Evolutionary conservation across 2,113 vertebrate species (phyloP).

Genomic region (Mustela nigripes): DNA sequence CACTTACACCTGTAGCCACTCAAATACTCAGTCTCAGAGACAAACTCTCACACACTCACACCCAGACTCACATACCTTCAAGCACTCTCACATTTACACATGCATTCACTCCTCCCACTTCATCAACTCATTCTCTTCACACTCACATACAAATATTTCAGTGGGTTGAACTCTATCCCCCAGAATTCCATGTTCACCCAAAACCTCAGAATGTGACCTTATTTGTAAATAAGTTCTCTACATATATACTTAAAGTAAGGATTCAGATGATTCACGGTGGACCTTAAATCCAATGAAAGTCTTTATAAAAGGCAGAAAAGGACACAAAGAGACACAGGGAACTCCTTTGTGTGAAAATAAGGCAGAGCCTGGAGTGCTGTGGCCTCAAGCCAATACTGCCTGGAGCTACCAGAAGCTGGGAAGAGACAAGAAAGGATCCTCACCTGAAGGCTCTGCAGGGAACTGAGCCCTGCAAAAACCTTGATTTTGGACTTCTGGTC

Average conservation of each 20-base stretch:
- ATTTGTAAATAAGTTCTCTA: background rate
- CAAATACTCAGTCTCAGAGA: background rate
- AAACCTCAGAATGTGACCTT: background rate
- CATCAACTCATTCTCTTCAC: background rate
- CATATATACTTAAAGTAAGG: background rate
- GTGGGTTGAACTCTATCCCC: background rate
- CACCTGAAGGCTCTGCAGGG: background rate
- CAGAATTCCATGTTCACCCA: background rate
- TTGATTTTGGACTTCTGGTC: background rate
- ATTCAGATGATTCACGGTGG: background rate
- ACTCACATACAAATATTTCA: background rate
- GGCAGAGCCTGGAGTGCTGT: background rate
- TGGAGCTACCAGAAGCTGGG: background rate
- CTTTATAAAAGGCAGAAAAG: background rate
- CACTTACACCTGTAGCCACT: background rate
- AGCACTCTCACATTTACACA: background rate
- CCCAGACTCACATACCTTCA: background rate
- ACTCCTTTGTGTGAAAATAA: background rate
- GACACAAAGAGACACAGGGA: background rate
- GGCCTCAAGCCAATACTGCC: background rate
- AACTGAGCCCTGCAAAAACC: background rate
- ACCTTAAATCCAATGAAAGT: background rate
- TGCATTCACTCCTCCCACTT: background rate
- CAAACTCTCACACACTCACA: background rate
- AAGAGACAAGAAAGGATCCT: too few relatives aligned